A percentile compares a stretch with the other conserved stretches of the same genome.
phyloP scores from a whole-genome alignment of 2,888 invertebrate species.

The Biston betularia region DNA sequence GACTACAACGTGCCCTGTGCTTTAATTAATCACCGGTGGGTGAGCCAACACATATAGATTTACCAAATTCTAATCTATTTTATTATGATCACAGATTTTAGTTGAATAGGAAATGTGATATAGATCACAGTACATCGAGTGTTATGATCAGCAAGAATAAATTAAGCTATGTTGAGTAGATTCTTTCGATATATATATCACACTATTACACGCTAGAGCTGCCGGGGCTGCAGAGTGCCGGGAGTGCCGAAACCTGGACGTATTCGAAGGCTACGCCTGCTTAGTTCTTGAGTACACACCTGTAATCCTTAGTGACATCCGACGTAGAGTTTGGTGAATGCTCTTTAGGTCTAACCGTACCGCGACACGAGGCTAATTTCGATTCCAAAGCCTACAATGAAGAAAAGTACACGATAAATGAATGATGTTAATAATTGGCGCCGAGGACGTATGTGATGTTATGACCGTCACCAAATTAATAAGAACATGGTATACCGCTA shows the following conservation, averaged over 20 bases:
- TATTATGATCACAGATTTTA: conserved; percentile 81
- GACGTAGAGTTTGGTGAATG: conserved; percentile 80
- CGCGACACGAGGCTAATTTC: conserved; percentile 89
- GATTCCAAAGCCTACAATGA: conserved; percentile 89
- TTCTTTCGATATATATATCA: conserved; percentile 57
- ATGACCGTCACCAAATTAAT: conserved; percentile 58
- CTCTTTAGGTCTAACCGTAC: conserved; percentile 85
- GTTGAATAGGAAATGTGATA: conserved; percentile 78
- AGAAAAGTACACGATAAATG: conserved; percentile 82
- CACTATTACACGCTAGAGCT: conserved; percentile 56
- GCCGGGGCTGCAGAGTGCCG: conserved; percentile 43
- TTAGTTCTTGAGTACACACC: conserved; percentile 85
- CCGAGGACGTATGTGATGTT: conserved; percentile 57
- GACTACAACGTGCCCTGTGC: conserved; percentile 24
- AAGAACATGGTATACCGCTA: conserved; percentile 18
- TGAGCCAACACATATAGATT: conserved; percentile 69
- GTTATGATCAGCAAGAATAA: conserved; percentile 62
- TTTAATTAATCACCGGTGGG: conserved; percentile 66
- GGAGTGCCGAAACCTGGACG: conserved; percentile 38
- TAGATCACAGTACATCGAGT: conserved; percentile 64
- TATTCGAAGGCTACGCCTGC: conserved; percentile 33
- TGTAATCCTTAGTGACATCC: conserved; percentile 85
- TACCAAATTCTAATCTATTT: conserved; percentile 69
- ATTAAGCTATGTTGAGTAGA: conserved; percentile 58
- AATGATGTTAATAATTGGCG: conserved; percentile 82